A percentile compares a stretch with the other conserved stretches of the same genome.
These are phyloP conservation scores for Lethocerus indicus DNA, from an alignment of 1,140 invertebrate genomes.

Conservation along the genomic window DNA sequence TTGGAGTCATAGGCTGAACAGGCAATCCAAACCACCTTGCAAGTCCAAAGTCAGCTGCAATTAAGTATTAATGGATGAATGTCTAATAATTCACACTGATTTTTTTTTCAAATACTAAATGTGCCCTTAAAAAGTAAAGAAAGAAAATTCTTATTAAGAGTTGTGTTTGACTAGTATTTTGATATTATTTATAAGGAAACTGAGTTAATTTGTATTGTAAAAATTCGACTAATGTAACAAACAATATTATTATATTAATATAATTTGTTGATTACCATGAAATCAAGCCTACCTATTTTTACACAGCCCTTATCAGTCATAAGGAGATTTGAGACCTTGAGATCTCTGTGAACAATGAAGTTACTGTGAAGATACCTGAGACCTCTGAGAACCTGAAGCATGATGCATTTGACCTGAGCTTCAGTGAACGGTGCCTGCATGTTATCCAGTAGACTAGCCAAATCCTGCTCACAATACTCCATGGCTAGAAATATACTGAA, in stretches of 20 bases:
- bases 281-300: constrained; percentile 59
- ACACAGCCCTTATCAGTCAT: constrained; percentile 92
- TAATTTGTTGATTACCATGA: constrained; percentile 8
- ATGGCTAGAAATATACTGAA: constrained; percentile 86
- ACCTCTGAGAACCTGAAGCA: constrained; percentile 84
- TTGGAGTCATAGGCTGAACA: constrained; percentile 68
- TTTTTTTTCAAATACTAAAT: neutral
- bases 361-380: constrained; percentile 83
- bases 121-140: neutral
- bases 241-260: neutral
- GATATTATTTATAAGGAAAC: too few relatives aligned
- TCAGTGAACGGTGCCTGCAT: constrained; percentile 91
- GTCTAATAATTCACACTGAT: neutral
- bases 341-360: constrained; percentile 87
- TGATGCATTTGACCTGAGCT: constrained; percentile 93
- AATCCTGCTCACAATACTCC: constrained; percentile 97
- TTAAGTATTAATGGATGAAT: neutral
- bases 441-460: constrained; percentile 87
- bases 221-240: constrained; percentile 5
- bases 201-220: neutral
- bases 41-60: constrained; percentile 87
- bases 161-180: neutral
- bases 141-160: constrained; percentile 6
- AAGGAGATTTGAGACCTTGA: constrained; percentile 92
- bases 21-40: constrained; percentile 79